These are phyloP conservation scores for Criorhina ranunculi DNA, from an alignment of 2,888 invertebrate genomes.

Conservation along the genomic window DNA sequence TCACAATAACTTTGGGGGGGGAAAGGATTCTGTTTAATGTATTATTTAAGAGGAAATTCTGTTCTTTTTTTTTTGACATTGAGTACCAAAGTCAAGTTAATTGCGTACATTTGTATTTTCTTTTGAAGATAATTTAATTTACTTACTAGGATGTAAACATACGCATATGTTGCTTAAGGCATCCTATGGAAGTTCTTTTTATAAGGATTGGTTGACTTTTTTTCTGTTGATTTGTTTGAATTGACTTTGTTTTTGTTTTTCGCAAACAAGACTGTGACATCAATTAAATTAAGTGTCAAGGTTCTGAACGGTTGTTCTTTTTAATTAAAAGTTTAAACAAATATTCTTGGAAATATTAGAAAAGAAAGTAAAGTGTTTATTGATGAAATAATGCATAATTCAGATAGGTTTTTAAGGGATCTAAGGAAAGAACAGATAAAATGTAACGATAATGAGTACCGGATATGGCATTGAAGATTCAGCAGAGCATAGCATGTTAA, in stretches of 20 bases:
- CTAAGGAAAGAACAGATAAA: too few relatives aligned
- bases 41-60: neutral
- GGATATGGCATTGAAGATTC: too few relatives aligned
- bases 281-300: neutral
- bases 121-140: constrained; percentile 1
- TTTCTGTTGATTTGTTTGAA: neutral
- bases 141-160: neutral
- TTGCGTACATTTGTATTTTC: neutral
- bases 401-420: too few relatives aligned
- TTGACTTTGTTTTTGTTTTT: neutral
- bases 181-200: neutral
- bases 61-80: neutral
- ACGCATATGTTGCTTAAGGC: neutral
- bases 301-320: neutral
- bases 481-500: too few relatives aligned
- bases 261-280: neutral
- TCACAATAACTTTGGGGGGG: neutral
- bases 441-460: too few relatives aligned
- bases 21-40: constrained; percentile 15
- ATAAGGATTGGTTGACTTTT: neutral
- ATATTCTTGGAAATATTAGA: neutral
- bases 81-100: neutral
- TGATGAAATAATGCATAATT: too few relatives aligned
- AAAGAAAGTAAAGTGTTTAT: neutral
- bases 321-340: neutral